A percentile compares a stretch with the other conserved stretches of the same genome.
Conservation (phyloP, 2,113 vertebrate genomes). For the Dicrurus megarhynchus region DNA sequence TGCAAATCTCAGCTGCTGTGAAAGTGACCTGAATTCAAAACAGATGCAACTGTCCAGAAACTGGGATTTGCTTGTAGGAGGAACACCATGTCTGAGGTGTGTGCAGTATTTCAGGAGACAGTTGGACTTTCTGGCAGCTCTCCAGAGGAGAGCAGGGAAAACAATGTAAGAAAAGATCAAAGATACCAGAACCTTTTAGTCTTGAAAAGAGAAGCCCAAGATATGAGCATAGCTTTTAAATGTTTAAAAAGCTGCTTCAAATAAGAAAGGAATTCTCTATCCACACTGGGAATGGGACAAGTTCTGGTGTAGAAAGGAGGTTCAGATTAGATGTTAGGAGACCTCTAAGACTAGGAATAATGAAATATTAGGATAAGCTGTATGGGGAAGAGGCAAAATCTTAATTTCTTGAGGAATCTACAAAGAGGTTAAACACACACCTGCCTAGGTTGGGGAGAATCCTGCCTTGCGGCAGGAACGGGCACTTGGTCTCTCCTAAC, state of each 20-base stretch:
- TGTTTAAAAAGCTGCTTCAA: slow-evolving; percentile 30
- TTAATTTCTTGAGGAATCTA: not conserved
- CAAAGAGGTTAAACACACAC: not conserved
- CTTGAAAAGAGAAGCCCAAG: not conserved
- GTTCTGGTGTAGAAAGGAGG: not conserved
- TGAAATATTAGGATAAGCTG: not conserved
- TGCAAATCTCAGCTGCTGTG: not conserved
- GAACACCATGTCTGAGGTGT: not conserved
- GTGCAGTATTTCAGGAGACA: not conserved
- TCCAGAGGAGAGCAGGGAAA: slow-evolving; percentile 7
- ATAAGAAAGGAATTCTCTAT: not conserved
- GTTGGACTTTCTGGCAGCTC: not conserved
- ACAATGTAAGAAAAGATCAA: slow-evolving; percentile 33
- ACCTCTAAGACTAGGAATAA: not conserved
- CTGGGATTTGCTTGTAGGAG: not conserved
- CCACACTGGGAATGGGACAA: not conserved
- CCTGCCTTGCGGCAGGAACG: not conserved
- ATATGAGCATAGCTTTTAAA: not conserved
- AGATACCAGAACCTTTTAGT: not conserved
- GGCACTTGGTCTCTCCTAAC: not conserved
- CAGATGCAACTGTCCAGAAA: not conserved
- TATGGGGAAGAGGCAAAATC: not conserved
- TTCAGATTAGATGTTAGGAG: not conserved
- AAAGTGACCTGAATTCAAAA: not conserved
- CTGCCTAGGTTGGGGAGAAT: not conserved